Percentiles rank a stretch among this genome's conserved stretches.
Conservation (phyloP, 2,797 vertebrate species). For the Calcarius lapponicus region DNA sequence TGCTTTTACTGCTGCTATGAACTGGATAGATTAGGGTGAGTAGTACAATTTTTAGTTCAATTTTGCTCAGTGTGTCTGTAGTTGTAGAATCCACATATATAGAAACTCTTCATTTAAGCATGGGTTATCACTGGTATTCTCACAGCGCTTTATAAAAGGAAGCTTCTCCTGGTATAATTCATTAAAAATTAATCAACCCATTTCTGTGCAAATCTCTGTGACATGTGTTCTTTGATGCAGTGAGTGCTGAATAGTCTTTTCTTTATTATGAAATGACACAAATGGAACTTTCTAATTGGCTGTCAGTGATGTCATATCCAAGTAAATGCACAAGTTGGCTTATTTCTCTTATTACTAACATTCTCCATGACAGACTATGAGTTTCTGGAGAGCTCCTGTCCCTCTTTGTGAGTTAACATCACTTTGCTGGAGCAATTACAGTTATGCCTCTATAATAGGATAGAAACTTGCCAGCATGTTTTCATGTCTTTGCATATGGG, state of each 20-base stretch:
- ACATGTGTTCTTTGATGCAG: conserved; percentile 68
- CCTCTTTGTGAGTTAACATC: conserved; percentile 31
- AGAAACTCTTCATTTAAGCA: conserved; percentile 49
- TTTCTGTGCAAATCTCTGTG: conserved; percentile 76
- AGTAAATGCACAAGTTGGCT: conserved; percentile 50
- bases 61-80: conserved; percentile 6
- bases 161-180: conserved; percentile 67
- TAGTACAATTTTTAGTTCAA: not conserved
- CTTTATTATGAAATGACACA: conserved; percentile 73
- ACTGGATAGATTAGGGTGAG: conserved; percentile 21
- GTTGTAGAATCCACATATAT: conserved; percentile 7
- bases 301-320: conserved; percentile 69
- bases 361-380: conserved; percentile 18
- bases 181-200: conserved; percentile 76
- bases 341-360: conserved; percentile 50
- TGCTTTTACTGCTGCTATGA: conserved; percentile 46
- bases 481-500: not conserved
- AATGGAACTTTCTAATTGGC: conserved; percentile 74
- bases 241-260: conserved; percentile 70
- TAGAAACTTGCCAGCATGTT: not conserved
- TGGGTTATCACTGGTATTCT: conserved; percentile 50
- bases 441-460: not conserved
- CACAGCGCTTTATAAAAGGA: conserved; percentile 59
- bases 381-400: conserved; percentile 44
- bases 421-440: conserved; percentile 16